phyloP scores from a whole-genome alignment of 2,888 invertebrate species.

The Agrotis exclamationis region DNA sequence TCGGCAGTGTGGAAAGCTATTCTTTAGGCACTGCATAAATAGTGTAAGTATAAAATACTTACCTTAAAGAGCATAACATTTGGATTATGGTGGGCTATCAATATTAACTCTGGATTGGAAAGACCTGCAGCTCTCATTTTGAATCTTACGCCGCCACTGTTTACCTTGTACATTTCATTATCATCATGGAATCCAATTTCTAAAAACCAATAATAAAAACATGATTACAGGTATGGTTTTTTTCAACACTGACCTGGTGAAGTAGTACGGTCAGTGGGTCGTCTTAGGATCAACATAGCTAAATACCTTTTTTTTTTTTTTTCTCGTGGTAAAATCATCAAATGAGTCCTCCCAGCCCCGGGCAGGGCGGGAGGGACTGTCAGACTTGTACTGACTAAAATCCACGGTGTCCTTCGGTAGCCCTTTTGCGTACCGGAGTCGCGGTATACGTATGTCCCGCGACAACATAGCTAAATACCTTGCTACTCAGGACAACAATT shows the following conservation, averaged over 20 bases:
- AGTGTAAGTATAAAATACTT: constrained; percentile 24
- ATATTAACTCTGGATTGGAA: constrained; percentile 41
- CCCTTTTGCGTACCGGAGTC: no score
- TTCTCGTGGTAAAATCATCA: no score
- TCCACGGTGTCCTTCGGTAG: no score
- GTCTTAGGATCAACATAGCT: no score
- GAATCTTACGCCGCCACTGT: constrained; percentile 66
- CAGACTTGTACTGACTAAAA: no score
- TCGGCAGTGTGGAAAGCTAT: background rate
- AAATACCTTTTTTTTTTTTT: no score
- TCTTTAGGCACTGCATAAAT: background rate
- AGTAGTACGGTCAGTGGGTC: no score
- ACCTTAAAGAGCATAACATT: constrained; percentile 63
- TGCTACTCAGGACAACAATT: no score
- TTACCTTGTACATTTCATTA: constrained; percentile 40
- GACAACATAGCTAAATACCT: no score
- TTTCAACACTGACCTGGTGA: background rate
- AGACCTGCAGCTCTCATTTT: constrained; percentile 48
- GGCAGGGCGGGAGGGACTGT: no score
- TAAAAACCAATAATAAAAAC: constrained; percentile 14
- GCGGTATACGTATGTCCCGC: no score
- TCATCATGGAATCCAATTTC: constrained; percentile 40
- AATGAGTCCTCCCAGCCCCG: no score
- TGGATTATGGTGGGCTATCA: constrained; percentile 58
- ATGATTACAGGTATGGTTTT: background rate